Percentiles rank a stretch among this genome's conserved stretches.
These are phyloP conservation scores for Tonatia bakeri DNA, from an alignment of 2,113 vertebrate genomes.

Conservation along the genomic window DNA sequence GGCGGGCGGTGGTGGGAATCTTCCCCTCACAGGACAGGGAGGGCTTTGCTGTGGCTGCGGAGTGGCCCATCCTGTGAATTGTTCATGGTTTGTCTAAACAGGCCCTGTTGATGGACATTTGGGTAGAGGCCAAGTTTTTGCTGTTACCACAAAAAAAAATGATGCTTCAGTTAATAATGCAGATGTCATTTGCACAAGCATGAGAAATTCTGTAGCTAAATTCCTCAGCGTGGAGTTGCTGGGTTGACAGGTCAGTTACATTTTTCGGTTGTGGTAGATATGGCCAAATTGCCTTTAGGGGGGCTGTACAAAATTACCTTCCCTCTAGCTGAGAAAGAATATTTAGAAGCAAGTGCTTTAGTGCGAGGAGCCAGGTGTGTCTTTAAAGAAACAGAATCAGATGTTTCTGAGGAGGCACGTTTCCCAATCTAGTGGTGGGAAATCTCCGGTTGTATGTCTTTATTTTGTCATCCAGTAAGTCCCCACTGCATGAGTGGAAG, in stretches of 20 bases:
- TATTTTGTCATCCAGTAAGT: neutral
- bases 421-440: neutral
- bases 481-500: neutral
- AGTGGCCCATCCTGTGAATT: neutral
- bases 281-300: neutral
- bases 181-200: neutral
- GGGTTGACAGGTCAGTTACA: neutral
- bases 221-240: neutral
- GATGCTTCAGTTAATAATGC: neutral
- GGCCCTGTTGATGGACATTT: neutral
- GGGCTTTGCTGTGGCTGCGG: too few species aligned
- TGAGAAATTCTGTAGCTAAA: neutral
- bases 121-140: neutral
- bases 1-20: fast-evolving
- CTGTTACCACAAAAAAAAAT: neutral
- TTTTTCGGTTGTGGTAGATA: neutral
- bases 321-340: neutral
- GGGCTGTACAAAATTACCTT: neutral
- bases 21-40: neutral
- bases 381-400: neutral
- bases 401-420: neutral
- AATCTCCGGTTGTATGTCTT: neutral
- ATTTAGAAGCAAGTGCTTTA: neutral
- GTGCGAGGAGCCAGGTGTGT: neutral
- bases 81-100: neutral